Conservation (phyloP, 2,113 vertebrate species). For the Pituophis catenifer region DNA sequence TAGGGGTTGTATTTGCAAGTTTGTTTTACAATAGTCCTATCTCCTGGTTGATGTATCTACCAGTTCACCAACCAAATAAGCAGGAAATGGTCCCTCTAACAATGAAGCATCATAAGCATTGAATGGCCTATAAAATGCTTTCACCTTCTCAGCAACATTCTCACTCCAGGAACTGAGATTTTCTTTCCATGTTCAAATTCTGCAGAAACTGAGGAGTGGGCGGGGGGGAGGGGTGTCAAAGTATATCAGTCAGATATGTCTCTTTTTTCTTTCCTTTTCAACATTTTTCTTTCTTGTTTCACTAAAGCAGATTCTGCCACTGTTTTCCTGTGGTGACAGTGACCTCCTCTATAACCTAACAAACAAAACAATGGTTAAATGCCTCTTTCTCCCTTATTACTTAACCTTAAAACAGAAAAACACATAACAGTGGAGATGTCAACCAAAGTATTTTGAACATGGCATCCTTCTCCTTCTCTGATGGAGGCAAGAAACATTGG, state of each 20-base stretch:
- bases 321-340: not conserved
- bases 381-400: not conserved
- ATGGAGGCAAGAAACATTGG: not conserved
- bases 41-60: not conserved
- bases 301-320: not conserved
- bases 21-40: not conserved
- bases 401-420: not conserved
- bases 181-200: not conserved
- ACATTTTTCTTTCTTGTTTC: not conserved
- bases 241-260: not conserved
- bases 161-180: not conserved
- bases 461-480: not conserved
- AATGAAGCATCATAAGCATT: not conserved
- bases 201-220: not conserved
- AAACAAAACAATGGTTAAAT: not conserved
- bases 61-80: not conserved
- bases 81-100: not conserved
- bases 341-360: not conserved
- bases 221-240: no score
- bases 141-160: not conserved
- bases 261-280: not conserved
- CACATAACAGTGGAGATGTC: not conserved
- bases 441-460: not conserved
- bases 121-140: not conserved
- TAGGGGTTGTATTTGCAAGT: not conserved